Evolutionary conservation across 2,113 vertebrate species (phyloP).

Genomic region (Prinia subflava): DNA sequence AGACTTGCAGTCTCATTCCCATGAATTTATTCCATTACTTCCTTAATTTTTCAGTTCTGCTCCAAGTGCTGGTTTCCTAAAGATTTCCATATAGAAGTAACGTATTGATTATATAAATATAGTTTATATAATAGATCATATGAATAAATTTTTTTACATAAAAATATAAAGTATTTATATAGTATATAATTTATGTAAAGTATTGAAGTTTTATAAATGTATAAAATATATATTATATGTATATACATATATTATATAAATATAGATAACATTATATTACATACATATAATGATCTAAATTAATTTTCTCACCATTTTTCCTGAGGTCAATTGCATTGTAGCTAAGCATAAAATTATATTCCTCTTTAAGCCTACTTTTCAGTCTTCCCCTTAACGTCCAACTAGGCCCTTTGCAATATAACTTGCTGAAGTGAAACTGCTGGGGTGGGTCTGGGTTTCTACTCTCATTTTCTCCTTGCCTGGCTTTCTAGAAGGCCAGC

Average conservation of each 20-base stretch:
- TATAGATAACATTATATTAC: neutral
- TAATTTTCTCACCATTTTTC: neutral
- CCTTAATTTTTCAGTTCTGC: neutral
- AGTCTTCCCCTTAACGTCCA: neutral
- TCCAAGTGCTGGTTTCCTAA: neutral
- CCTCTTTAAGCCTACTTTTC: neutral
- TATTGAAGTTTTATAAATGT: neutral
- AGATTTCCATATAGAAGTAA: neutral
- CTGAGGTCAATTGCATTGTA: neutral
- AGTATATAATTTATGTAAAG: neutral
- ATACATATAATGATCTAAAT: neutral
- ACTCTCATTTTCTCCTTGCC: neutral
- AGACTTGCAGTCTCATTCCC: neutral
- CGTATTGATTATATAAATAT: neutral
- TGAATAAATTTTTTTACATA: neutral
- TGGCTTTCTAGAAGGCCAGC: neutral
- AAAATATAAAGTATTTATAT: neutral
- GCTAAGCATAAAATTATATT: neutral
- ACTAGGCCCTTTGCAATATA: neutral
- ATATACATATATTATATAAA: neutral
- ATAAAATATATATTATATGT: neutral
- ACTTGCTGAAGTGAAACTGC: neutral
- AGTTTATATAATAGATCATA: neutral
- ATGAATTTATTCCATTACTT: neutral
- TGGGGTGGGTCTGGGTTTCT: neutral